Evolutionary conservation across 1,140 invertebrate species (phyloP), one percentile per base, ranked within the genome.

Genomic region (Ceratitis capitata): DNA sequence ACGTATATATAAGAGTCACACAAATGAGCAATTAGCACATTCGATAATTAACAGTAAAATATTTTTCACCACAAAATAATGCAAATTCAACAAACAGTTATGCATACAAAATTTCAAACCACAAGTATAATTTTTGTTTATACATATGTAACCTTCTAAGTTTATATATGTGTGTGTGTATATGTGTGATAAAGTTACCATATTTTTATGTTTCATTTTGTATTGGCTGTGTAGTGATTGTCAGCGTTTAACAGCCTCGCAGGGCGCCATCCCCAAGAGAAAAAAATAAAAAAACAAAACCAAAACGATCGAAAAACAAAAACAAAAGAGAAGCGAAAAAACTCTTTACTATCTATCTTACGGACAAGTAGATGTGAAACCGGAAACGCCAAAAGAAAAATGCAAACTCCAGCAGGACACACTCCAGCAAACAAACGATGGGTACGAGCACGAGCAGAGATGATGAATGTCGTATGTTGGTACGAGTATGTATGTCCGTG

Each of bases 361-460:
- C 10, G 5, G n/a, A 26, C 6, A 61, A 61, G 26, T 45, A 78
- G 39, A 83, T 39, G 82, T 51, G 12, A 51, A 83, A 83, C 49
- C 82, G 49, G 35, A 51, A 83, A 53, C 47, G 82, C 16, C 47
- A 83, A 83, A 23, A 47, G 45, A 49, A 53, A n/a, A 49, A 49
- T 32, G 51, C 49, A 49, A 58, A 53, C 16, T 49, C n/a, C 32
- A 83, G 83, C 56, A 64, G 64, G 42, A 85, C 56, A 39, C 51
- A 74, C 39, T n/a, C n/a, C n/a, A 45, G 82, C 82, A 85, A 51
- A 83, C 32, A 83, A 83, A 83, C 47, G 82, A 78, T 78, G 69
- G 6, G 42, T 51, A 45, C 51, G 58, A 84, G 53, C 23, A 47
- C 10, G n/a, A n/a, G n/a, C n/a, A n/a, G n/a, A 82, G 26, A 49